phyloP scores from a whole-genome alignment of 2,113 vertebrate genomes.

The Struthio camelus region DNA sequence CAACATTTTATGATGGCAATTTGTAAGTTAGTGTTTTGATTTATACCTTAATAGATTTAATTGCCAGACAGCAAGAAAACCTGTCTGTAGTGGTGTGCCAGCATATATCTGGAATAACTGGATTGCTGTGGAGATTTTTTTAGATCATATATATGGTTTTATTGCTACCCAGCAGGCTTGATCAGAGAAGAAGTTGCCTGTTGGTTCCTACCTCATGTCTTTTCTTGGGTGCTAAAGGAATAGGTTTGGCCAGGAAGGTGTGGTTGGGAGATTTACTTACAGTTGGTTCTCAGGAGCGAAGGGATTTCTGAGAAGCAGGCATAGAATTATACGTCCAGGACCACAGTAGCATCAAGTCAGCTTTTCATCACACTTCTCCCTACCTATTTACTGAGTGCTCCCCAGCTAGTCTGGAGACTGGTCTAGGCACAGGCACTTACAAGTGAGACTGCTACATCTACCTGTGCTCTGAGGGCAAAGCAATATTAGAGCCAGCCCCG shows the following conservation, averaged over 20 bases:
- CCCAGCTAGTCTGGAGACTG: neutral
- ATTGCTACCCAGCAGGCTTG: neutral
- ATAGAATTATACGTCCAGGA: neutral
- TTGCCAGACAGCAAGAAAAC: neutral
- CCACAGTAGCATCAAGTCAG: fast-evolving
- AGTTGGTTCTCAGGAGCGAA: neutral
- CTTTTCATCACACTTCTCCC: neutral
- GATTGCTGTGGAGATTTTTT: neutral
- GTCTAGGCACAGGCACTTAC: neutral
- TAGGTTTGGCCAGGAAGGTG: neutral
- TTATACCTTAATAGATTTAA: neutral
- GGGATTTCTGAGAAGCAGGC: neutral
- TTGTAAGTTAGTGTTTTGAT: neutral
- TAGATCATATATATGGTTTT: neutral
- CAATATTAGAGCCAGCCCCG: neutral
- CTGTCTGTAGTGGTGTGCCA: neutral
- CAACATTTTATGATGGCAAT: neutral
- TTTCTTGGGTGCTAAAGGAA: neutral
- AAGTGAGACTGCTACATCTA: neutral
- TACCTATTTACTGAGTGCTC: neutral
- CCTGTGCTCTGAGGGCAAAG: neutral
- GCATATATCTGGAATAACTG: neutral
- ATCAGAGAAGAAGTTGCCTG: neutral
- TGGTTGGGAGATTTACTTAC: neutral
- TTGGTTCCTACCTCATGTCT: neutral